Evolutionary conservation across 2,888 invertebrate genomes (phyloP).

Genomic region (Sepiola atlantica): DNA sequence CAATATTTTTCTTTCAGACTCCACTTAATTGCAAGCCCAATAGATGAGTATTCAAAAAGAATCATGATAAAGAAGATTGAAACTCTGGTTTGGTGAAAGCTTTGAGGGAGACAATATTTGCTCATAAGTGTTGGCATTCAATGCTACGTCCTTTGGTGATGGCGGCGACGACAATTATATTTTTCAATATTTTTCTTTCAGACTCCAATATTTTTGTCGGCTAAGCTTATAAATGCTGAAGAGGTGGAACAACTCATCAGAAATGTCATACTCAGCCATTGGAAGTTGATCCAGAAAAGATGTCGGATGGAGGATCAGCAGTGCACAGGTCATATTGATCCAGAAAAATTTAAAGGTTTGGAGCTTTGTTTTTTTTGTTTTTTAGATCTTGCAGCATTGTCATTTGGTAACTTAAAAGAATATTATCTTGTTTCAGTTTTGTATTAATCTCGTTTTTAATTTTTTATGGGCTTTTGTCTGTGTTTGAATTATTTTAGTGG

Average conservation of each 20-base stretch:
- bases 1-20: not conserved
- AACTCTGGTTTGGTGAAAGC: not conserved
- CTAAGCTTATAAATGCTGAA: constrained; percentile 70
- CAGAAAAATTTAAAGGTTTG: constrained; percentile 67
- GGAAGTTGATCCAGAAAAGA: constrained; percentile 70
- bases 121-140: not conserved
- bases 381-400: too few relatives aligned
- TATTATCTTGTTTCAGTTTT: too few relatives aligned
- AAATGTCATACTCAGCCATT: constrained; percentile 64
- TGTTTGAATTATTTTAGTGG: too few relatives aligned
- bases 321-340: constrained; percentile 66
- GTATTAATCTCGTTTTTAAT: too few relatives aligned
- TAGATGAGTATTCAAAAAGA: too few relatives aligned
- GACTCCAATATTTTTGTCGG: not conserved
- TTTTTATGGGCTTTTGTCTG: too few relatives aligned
- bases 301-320: constrained; percentile 67
- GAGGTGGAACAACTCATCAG: constrained; percentile 64
- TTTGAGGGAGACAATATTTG: not conserved
- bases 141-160: not conserved
- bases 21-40: too few relatives aligned
- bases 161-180: not conserved
- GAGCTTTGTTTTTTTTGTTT: not conserved
- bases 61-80: not conserved
- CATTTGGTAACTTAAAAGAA: too few relatives aligned
- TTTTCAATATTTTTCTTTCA: constrained; percentile 10